Percentiles rank a stretch among this genome's conserved stretches.
Conservation (phyloP, 2,113 vertebrate genomes). For the Mirounga angustirostris region DNA sequence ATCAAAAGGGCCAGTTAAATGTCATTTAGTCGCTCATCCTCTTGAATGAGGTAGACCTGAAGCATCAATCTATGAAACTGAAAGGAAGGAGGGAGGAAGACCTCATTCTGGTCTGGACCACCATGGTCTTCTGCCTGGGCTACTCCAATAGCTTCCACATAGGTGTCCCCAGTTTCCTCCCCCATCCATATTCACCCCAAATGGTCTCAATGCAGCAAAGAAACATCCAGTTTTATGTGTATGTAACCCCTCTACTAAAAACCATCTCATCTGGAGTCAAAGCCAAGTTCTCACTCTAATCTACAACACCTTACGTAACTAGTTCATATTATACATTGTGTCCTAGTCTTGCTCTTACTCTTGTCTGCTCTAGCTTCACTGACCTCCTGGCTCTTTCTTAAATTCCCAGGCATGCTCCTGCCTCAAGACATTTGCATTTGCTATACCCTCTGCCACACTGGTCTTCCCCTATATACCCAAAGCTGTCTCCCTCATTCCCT, state of each 20-base stretch:
- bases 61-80: not conserved
- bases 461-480: not conserved
- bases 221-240: not conserved
- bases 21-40: not conserved
- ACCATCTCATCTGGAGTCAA: not conserved
- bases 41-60: not conserved
- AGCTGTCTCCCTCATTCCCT: not conserved
- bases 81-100: not conserved
- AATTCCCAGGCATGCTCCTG: not conserved
- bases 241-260: not conserved
- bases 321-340: accelerated
- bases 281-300: not conserved
- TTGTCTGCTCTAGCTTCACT: not conserved
- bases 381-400: not conserved
- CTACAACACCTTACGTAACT: too few species aligned
- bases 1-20: not conserved
- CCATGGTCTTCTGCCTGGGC: not conserved
- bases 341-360: accelerated
- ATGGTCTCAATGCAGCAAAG: not conserved
- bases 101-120: not conserved
- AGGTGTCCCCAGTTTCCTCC: too few species aligned
- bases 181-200: accelerated
- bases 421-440: not conserved
- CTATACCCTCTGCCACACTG: accelerated
- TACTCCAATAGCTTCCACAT: accelerated